phyloP scores from a whole-genome alignment of 2,113 vertebrate species.

The Tupaia chinensis region DNA sequence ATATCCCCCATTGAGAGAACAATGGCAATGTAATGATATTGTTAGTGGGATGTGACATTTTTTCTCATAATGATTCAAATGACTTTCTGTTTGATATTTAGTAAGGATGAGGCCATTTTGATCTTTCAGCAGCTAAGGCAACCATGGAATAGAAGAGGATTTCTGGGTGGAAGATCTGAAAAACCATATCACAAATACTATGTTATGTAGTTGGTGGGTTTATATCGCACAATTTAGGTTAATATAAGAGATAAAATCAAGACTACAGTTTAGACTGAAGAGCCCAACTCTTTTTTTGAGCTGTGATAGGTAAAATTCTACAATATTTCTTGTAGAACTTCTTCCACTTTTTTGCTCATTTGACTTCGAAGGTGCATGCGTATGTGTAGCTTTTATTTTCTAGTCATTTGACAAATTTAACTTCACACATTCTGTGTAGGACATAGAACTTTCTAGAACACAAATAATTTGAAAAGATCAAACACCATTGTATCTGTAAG shows the following conservation, averaged over 20 bases:
- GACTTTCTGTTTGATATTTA: conserved; percentile 4
- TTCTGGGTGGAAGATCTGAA: conserved; percentile 18
- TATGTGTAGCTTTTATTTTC: neutral
- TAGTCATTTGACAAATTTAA: conserved; percentile 15
- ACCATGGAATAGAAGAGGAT: neutral
- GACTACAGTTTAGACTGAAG: neutral
- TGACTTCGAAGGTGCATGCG: neutral
- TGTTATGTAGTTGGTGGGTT: conserved; percentile 20
- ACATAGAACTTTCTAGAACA: neutral
- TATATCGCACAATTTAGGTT: conserved; percentile 6
- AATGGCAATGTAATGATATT: neutral
- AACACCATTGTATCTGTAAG: neutral
- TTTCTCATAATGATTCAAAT: neutral
- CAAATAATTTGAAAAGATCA: neutral
- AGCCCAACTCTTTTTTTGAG: neutral
- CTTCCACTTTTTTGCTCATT: conserved; percentile 9
- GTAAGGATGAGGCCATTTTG: conserved; percentile 2
- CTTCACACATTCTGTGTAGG: neutral
- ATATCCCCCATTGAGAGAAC: neutral
- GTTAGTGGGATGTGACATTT: neutral
- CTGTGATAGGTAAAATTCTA: neutral
- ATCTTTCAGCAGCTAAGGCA: neutral
- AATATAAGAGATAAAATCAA: neutral
- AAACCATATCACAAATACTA: neutral
- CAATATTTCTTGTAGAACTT: neutral